Evolutionary conservation across 2,797 vertebrate genomes (phyloP).

Genomic region (Lindbergichthys nudifrons): DNA sequence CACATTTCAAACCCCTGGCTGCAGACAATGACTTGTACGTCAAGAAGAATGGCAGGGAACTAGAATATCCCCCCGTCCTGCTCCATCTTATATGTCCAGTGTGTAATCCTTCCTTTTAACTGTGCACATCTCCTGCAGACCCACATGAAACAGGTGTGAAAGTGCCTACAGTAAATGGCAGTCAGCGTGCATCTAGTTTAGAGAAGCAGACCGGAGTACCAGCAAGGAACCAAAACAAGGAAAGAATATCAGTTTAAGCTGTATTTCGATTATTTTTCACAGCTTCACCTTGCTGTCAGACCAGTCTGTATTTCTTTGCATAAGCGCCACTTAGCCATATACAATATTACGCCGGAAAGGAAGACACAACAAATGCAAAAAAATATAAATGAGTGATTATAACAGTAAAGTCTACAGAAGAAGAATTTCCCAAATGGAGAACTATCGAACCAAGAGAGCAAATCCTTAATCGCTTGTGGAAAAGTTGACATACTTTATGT

Average conservation of each 20-base stretch:
- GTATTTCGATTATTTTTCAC: neutral
- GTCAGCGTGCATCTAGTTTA: neutral
- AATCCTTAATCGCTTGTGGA: neutral
- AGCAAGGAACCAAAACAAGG: neutral
- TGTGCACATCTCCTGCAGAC: too few species aligned
- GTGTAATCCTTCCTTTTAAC: neutral
- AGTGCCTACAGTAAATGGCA: too few species aligned
- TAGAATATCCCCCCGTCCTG: neutral
- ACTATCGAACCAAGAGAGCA: too few species aligned
- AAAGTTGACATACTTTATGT: neutral
- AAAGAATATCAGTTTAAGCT: neutral
- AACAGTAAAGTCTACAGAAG: neutral
- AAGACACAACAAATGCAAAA: neutral
- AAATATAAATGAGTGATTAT: neutral
- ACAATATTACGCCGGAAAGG: neutral
- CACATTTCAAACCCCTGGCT: neutral
- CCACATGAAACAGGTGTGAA: too few species aligned
- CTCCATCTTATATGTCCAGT: neutral
- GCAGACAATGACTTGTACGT: neutral
- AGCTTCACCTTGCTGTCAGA: neutral
- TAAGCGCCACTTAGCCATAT: neutral
- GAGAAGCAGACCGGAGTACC: neutral
- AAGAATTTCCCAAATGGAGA: too few species aligned
- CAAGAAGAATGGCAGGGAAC: neutral
- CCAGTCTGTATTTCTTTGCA: neutral